Evolutionary conservation across 2,113 vertebrate genomes (phyloP).

Genomic region (Corydoras sp.): DNA sequence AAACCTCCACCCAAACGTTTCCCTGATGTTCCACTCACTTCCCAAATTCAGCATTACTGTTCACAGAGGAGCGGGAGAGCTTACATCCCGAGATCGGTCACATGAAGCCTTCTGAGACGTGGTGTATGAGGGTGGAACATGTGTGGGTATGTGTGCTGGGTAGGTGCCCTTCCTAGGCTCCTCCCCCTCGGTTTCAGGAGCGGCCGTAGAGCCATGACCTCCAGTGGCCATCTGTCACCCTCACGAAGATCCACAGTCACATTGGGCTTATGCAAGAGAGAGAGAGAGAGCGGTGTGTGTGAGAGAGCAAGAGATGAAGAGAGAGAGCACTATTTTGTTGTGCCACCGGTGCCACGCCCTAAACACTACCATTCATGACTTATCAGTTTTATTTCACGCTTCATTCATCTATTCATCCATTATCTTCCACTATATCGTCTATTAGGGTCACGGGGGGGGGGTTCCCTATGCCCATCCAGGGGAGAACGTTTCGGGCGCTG

Average conservation of each 20-base stretch:
- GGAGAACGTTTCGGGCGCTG: too few species aligned
- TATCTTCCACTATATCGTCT: too few species aligned
- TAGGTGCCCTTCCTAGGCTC: slow-evolving; percentile 23
- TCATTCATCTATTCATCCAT: too few species aligned
- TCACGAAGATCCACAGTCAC: slow-evolving; percentile 47
- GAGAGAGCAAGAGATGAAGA: neutral
- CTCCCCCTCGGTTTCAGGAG: slow-evolving; percentile 28
- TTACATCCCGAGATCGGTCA: slow-evolving; percentile 15
- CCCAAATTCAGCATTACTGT: slow-evolving; percentile 13
- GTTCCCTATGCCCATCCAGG: too few species aligned
- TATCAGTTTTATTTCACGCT: too few species aligned
- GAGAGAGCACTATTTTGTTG: neutral
- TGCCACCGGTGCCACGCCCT: too few species aligned
- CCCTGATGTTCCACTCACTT: slow-evolving; percentile 1
- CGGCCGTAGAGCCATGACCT: slow-evolving; percentile 35
- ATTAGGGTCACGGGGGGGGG: too few species aligned
- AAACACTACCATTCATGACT: too few species aligned
- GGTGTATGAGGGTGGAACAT: slow-evolving; percentile 39
- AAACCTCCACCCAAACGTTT: slow-evolving; percentile 5
- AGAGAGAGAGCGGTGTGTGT: neutral
- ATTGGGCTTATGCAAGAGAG: slow-evolving; percentile 44
- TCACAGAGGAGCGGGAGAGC: slow-evolving; percentile 8
- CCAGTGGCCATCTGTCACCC: slow-evolving; percentile 51
- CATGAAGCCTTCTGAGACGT: slow-evolving; percentile 12
- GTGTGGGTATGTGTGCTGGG: slow-evolving; percentile 27